Evolutionary conservation across 2,113 vertebrate genomes (phyloP), one percentile per base, ranked within the genome.

Genomic region (Nerophis lumbriciformis): DNA sequence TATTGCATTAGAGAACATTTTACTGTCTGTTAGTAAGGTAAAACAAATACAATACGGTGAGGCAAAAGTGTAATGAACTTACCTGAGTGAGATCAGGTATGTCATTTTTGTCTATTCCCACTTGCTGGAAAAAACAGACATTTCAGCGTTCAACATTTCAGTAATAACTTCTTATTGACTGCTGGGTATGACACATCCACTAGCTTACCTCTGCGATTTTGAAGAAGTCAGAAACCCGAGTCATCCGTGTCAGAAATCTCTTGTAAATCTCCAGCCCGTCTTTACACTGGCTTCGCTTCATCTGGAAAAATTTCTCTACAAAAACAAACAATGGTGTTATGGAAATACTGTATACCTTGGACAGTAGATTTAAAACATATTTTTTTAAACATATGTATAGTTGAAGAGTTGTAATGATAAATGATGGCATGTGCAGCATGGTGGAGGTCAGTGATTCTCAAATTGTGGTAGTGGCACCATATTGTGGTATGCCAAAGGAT

Each of bases 201-300:
- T 13, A 9, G 8, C 5, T 4, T 90, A 99, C 97, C 94, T 99
- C 95, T 0, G 97, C 97, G 36, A 98, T 93, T 90, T 98, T 98
- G 82, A 99, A 94, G 84, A 99, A 98, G 84, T 99, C 97, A 28
- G 97, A 98, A 56, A 99, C 96, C 59, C 94, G 90, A 12, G 95
- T 98, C 97, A 98, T 99, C 83, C 97, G 91, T 63, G 94, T 98
- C 62, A 99, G 88, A 90, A 99, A 99, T 65, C 93, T 93, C 83
- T 98, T 99, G 87, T 99, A 99, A 87, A 99, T 97, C 92, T 99
- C 97, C 82, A 99, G 89, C 21, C 95, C 97, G 38, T 99, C 97
- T 93, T 96, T 99, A 90, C 97, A 98, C 61, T 99, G 97, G 63
- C 95, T 94, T 83, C 95, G 95, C 88, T 99, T 99, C 97, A 99